phyloP scores from a whole-genome alignment of 2,113 vertebrate species.

The Gasterosteus aculeatus region DNA sequence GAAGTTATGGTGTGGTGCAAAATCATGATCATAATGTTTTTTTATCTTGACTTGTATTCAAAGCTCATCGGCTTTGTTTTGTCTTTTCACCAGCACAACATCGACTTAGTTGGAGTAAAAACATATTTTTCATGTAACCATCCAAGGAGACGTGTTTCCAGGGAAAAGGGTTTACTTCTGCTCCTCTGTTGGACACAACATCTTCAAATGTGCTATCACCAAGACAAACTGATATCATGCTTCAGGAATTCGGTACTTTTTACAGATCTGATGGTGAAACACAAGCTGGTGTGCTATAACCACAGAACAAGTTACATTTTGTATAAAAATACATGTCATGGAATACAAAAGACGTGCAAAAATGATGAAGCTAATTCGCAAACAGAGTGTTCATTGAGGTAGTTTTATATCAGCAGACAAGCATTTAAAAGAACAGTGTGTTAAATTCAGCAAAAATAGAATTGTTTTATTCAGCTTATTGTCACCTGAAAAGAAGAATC shows the following conservation, averaged over 20 bases:
- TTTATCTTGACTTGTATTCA: constrained; percentile 1
- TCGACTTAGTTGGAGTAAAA: background rate
- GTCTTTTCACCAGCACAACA: background rate
- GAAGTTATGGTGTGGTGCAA: background rate
- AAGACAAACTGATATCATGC: background rate
- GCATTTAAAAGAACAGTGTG: background rate
- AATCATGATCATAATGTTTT: background rate
- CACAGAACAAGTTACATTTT: too few species aligned
- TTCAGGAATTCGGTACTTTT: too few species aligned
- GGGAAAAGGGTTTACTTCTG: background rate
- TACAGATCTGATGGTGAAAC: too few species aligned
- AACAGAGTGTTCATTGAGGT: background rate
- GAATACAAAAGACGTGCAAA: background rate
- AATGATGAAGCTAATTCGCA: background rate
- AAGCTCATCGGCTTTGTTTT: background rate
- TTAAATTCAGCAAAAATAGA: background rate
- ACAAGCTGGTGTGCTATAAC: too few species aligned
- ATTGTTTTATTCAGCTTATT: background rate
- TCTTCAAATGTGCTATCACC: background rate
- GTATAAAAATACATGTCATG: background rate
- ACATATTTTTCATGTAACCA: background rate
- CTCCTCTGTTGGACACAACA: background rate
- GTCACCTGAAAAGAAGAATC: background rate
- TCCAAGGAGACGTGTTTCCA: background rate
- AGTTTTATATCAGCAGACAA: background rate